Percentiles rank a stretch among this genome's conserved stretches.
phyloP scores from a whole-genome alignment of 2,888 invertebrate species.

The Tigriopus californicus region DNA sequence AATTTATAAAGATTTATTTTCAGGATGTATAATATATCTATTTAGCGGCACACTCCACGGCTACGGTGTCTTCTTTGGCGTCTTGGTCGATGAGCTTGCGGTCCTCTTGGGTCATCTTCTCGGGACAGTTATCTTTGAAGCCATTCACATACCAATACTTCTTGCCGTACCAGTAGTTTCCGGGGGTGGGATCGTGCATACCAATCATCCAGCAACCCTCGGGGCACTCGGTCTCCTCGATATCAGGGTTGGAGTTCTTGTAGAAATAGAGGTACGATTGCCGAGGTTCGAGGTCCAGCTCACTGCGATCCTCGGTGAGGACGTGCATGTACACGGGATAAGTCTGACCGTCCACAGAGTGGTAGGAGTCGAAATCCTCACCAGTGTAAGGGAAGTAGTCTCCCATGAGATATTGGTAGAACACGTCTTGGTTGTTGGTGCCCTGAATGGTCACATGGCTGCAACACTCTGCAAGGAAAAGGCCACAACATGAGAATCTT shows the following conservation, averaged over 20 bases:
- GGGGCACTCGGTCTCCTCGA: not conserved
- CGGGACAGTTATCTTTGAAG: no score
- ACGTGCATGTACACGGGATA: not conserved
- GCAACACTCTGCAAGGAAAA: no score
- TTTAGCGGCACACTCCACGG: no score
- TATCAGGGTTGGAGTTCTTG: not conserved
- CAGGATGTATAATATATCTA: no score
- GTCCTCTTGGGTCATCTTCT: no score
- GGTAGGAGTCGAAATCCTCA: not conserved
- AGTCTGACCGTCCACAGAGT: not conserved
- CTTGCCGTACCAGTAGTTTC: not conserved
- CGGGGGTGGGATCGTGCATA: not conserved
- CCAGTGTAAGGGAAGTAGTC: not conserved
- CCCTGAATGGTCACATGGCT: not conserved
- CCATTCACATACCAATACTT: conserved; percentile 25
- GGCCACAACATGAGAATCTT: no score
- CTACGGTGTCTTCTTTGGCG: no score
- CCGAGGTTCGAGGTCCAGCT: not conserved
- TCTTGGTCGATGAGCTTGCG: no score
- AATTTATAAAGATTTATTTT: no score
- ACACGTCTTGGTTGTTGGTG: not conserved
- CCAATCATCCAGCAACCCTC: not conserved
- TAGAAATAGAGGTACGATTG: not conserved
- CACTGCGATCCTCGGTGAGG: not conserved
- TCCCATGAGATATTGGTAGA: not conserved